These are phyloP conservation scores for Rhinichthys klamathensis DNA, from an alignment of 2,113 vertebrate genomes.

Conservation along the genomic window DNA sequence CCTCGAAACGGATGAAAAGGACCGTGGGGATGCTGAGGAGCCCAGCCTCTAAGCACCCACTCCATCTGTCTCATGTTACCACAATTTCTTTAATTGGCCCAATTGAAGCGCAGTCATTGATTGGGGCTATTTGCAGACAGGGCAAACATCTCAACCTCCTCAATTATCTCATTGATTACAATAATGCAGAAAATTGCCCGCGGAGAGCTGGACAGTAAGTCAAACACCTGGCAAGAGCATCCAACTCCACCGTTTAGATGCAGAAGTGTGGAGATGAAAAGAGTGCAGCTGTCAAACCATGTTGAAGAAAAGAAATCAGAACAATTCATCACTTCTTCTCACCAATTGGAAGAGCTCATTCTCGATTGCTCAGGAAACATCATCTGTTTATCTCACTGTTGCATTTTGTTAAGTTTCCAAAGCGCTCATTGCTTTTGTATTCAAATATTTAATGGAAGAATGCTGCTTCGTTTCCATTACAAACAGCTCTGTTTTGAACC, in stretches of 20 bases:
- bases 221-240: slow-evolving; percentile 86
- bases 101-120: slow-evolving; percentile 91
- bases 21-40: not conserved
- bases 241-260: slow-evolving; percentile 79
- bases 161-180: slow-evolving; percentile 94
- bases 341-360: slow-evolving; percentile 8
- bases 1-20: not conserved
- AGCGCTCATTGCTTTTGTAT: slow-evolving; percentile 6
- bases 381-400: slow-evolving; percentile 10
- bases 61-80: slow-evolving; percentile 87
- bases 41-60: slow-evolving; percentile 60
- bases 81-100: slow-evolving; percentile 90
- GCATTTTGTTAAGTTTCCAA: slow-evolving; percentile 33
- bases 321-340: slow-evolving; percentile 39
- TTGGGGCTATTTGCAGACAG: slow-evolving; percentile 88
- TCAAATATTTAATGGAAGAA: slow-evolving; percentile 24
- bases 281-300: slow-evolving; percentile 37
- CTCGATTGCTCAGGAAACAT: not conserved
- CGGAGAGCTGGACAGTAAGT: slow-evolving; percentile 80
- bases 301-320: slow-evolving; percentile 45
- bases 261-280: slow-evolving; percentile 71
- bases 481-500: slow-evolving; percentile 23
- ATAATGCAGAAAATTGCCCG: slow-evolving; percentile 91
- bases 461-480: slow-evolving; percentile 35
- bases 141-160: slow-evolving; percentile 84